Evolutionary conservation across 2,888 invertebrate species (phyloP).

Genomic region (Erebia epiphron): DNA sequence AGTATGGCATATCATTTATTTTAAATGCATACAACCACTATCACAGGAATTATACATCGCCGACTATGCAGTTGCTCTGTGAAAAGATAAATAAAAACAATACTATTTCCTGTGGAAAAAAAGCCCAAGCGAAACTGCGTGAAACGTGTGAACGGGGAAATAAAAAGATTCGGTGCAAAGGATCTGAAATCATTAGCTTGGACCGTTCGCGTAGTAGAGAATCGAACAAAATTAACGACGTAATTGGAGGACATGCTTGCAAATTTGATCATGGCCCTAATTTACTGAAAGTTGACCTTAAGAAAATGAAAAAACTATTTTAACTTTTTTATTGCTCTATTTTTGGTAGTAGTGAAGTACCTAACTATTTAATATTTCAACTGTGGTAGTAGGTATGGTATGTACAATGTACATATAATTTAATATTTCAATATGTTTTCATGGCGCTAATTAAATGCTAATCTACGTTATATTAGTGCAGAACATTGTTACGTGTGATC

Average conservation of each 20-base stretch:
- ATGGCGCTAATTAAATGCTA: too few relatives aligned
- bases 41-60: conserved; percentile 75
- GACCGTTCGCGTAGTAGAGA: conserved; percentile 11
- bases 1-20: conserved; percentile 43
- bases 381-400: too few relatives aligned
- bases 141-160: conserved; percentile 43
- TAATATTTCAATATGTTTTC: too few relatives aligned
- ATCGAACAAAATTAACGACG: conserved; percentile 14
- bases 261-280: conserved; percentile 8
- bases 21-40: conserved; percentile 68
- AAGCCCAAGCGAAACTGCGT: conserved; percentile 37
- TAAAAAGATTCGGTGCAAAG: conserved; percentile 25
- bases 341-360: neutral
- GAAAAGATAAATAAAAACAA: conserved; percentile 73
- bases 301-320: neutral
- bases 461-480: neutral
- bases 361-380: neutral
- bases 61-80: conserved; percentile 67
- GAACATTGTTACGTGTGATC: neutral
- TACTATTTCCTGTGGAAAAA: conserved; percentile 50
- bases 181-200: conserved; percentile 39
- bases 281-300: conserved; percentile 4
- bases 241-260: conserved; percentile 22
- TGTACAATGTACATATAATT: too few relatives aligned
- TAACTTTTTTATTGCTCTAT: neutral